These are phyloP conservation scores for Huso huso DNA, from an alignment of 2,797 vertebrate genomes.

Conservation along the genomic window DNA sequence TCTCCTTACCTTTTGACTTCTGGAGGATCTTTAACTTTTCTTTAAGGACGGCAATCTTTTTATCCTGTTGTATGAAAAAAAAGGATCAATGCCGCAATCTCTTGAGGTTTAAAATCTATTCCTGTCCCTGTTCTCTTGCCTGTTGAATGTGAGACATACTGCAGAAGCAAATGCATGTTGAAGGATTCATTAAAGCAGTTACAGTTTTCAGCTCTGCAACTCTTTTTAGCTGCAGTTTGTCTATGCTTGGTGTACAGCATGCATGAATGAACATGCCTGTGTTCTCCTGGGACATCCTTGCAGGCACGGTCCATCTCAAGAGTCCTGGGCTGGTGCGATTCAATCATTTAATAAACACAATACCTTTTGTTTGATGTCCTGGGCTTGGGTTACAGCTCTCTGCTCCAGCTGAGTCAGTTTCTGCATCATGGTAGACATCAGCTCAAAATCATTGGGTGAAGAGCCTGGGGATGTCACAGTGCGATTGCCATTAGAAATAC, in stretches of 20 bases:
- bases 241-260: too few relatives aligned
- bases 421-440: conserved; percentile 55
- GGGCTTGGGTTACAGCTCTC: conserved; percentile 54
- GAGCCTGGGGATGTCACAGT: conserved; percentile 36
- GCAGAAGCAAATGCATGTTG: too few relatives aligned
- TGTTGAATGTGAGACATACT: too few relatives aligned
- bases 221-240: too few relatives aligned
- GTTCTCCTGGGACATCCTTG: too few relatives aligned
- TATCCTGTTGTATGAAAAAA: conserved; percentile 50
- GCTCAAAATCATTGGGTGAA: conserved; percentile 43
- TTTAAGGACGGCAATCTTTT: conserved; percentile 63
- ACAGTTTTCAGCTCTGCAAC: too few relatives aligned
- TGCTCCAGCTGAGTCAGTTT: conserved; percentile 62
- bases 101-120: too few relatives aligned
- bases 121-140: too few relatives aligned
- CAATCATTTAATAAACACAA: neutral
- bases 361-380: conserved; percentile 66
- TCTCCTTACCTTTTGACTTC: conserved; percentile 48
- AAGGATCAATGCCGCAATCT: neutral
- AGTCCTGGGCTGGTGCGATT: too few relatives aligned
- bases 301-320: too few relatives aligned
- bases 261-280: too few relatives aligned
- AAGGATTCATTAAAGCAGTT: too few relatives aligned
- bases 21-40: conserved; percentile 50
- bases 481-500: neutral